phyloP scores from a whole-genome alignment of 2,113 vertebrate genomes.

The Anhinga rufa region DNA sequence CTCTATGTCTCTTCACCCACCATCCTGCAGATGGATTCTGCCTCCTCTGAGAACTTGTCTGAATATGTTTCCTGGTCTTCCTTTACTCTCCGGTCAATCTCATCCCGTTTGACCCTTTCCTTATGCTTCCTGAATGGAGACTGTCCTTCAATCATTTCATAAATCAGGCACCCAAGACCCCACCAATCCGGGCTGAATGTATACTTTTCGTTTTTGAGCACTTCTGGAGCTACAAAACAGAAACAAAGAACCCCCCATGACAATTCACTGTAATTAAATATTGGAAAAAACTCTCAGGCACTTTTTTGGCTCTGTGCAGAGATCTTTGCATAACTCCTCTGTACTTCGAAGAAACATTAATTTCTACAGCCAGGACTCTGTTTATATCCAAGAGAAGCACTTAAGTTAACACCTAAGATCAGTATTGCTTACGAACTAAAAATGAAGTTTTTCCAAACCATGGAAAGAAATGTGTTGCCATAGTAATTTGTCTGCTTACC shows the following conservation, averaged over 20 bases:
- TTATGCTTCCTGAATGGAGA: slow-evolving; percentile 88
- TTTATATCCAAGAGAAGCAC: background rate
- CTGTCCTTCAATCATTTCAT: slow-evolving; percentile 93
- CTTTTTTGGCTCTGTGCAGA: background rate
- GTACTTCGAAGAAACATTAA: background rate
- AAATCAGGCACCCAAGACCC: slow-evolving; percentile 91
- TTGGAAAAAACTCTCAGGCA: background rate
- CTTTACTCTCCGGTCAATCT: slow-evolving; percentile 85
- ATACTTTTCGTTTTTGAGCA: slow-evolving; percentile 88
- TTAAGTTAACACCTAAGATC: background rate
- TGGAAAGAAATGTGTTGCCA: background rate
- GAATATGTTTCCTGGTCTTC: slow-evolving; percentile 85
- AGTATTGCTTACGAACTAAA: background rate
- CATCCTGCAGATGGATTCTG: slow-evolving; percentile 88
- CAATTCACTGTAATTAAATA: background rate
- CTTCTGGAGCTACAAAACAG: slow-evolving; percentile 83
- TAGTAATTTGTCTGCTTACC: background rate
- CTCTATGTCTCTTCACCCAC: slow-evolving; percentile 67
- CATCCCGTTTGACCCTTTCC: slow-evolving; percentile 85
- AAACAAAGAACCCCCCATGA: background rate
- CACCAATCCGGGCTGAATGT: slow-evolving; percentile 91
- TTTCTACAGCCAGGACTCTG: background rate
- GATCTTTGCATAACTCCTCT: background rate
- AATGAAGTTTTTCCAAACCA: background rate
- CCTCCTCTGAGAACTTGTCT: slow-evolving; percentile 83